Conservation (phyloP, 2,797 vertebrate genomes). For the Coccyzus lansbergi region DNA sequence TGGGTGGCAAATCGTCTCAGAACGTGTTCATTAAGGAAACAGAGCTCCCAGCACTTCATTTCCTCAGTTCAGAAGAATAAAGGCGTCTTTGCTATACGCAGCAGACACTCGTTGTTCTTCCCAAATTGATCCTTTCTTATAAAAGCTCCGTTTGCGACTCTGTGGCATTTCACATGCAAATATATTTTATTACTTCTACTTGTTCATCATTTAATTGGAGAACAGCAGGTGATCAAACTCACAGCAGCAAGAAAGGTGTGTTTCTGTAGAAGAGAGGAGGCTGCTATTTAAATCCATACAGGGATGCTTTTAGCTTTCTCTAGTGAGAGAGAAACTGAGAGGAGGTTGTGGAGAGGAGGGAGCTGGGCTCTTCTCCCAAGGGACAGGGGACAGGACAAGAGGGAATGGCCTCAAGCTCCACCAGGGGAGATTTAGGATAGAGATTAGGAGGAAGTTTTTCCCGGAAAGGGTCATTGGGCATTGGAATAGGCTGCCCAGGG, state of each 20-base stretch:
- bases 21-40: constrained; percentile 37
- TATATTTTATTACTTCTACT: constrained; percentile 21
- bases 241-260: constrained; percentile 26
- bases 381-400: too few species aligned
- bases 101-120: background rate
- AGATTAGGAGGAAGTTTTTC: too few species aligned
- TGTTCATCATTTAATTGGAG: constrained; percentile 50
- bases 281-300: constrained; percentile 33
- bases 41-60: background rate
- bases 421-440: too few species aligned
- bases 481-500: too few species aligned
- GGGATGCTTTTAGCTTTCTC: constrained; percentile 24
- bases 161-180: constrained; percentile 14
- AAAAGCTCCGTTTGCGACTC: background rate
- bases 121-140: constrained; percentile 14
- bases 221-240: constrained; percentile 65
- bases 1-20: constrained; percentile 7
- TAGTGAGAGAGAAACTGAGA: too few species aligned
- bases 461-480: too few species aligned
- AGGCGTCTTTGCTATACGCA: background rate
- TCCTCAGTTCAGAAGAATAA: constrained; percentile 15
- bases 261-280: constrained; percentile 43
- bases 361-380: too few species aligned
- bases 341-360: too few species aligned
- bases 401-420: too few species aligned